Base-by-base conservation (phyloP, 2,797 vertebrate genomes). In the Lithobates sylvaticus region DNA sequence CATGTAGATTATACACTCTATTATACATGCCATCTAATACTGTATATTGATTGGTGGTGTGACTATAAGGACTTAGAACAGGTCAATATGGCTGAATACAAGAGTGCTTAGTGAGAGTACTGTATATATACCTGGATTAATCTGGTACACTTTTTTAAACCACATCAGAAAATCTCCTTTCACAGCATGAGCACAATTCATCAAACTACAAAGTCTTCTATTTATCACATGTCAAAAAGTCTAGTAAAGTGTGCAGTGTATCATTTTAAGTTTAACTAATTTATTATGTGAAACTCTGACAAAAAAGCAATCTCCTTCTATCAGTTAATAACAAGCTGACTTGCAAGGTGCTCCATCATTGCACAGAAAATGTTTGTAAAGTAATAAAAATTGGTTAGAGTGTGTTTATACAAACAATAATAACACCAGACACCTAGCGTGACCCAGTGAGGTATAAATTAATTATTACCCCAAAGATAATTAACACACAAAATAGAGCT, bases 151-250 rank as follows among this genome's bases (percentile, higher is more conserved):
- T 54, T 36, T 61, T 13, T 83, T 65, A 64, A 67, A 26, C 29
- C 70, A 73, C 69, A 78, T 27, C 26, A 79, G 26, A 44, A 85
- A 85, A 79, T 84, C 54, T 54, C 68, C 54, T 6, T 78, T 73
- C 26, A 32, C 4, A 34, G 6, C 78, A 42, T n/a, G 73, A 23
- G 47, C 26, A 72, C 29, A 54, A 85, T 74, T 74, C 44, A 72
- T 79, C 84, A 67, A 39, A 72, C 79, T 74, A 47, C 69, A 85
- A 84, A 84, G 84, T 73, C 76, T 74, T 26, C 39, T 73, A 74
- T 85, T 80, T 85, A 58, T 80, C 39, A 85, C 69, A 71, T 84
- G 77, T 80, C 84, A 85, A 74, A 78, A 80, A 85, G 69, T 85
- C 84, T 85, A 34, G 12, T 74, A 85, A 85, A 79, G 61, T 85